phyloP scores from a whole-genome alignment of 1,140 invertebrate species.

The Lordiphosa mommai region DNA sequence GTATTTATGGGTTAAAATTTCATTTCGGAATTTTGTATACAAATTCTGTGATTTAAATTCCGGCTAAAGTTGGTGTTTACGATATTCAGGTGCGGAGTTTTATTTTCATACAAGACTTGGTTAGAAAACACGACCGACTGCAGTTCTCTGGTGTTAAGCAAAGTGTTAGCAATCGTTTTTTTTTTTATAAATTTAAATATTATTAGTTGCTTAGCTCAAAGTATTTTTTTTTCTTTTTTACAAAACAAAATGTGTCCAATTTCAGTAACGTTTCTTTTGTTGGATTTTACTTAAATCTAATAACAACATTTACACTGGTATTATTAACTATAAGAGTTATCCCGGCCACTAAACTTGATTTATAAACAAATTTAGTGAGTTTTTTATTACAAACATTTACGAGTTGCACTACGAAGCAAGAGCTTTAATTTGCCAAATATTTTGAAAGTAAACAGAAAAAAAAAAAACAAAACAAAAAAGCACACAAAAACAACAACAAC shows the following conservation, averaged over 20 bases:
- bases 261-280: conserved; percentile 22
- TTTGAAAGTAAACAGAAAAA: conserved; percentile 19
- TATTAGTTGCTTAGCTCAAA: neutral
- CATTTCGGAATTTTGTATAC: no score
- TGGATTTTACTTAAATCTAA: conserved; percentile 43
- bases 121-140: no score
- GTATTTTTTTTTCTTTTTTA: no score
- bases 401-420: conserved; percentile 29
- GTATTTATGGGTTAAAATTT: no score
- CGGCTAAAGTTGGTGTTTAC: no score
- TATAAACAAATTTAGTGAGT: conserved; percentile 1
- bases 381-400: conserved; percentile 29
- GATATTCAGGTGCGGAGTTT: no score
- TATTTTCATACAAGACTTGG: no score
- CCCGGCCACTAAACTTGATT: no score
- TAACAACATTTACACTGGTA: conserved; percentile 22
- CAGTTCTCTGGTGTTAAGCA: no score
- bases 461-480: conserved; percentile 28
- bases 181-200: neutral
- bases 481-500: conserved; percentile 67
- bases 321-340: conserved; percentile 14
- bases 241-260: conserved; percentile 11
- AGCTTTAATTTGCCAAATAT: conserved; percentile 76
- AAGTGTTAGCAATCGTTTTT: no score
- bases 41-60: no score